These are phyloP conservation scores for Anser cygnoides DNA, from an alignment of 2,113 vertebrate genomes.

Conservation along the genomic window DNA sequence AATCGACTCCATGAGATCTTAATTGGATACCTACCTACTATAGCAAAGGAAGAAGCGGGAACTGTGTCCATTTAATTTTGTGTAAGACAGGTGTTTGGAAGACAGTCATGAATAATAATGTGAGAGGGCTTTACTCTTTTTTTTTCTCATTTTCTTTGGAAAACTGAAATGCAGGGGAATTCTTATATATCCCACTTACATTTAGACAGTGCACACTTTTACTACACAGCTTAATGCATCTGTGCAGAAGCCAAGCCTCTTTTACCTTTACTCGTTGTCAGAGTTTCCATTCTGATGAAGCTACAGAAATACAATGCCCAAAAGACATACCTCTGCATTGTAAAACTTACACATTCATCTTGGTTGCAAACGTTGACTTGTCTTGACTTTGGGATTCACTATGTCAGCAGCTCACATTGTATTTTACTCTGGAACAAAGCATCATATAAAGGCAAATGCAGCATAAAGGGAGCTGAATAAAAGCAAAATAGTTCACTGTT, in stretches of 20 bases:
- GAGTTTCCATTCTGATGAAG: not conserved
- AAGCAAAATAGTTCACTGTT: not conserved
- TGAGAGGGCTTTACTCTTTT: no score
- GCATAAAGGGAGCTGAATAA: not conserved
- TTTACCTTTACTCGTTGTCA: not conserved
- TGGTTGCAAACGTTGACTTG: not conserved
- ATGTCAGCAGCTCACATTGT: not conserved
- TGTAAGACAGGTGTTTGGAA: not conserved
- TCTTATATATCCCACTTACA: not conserved
- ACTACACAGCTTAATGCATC: not conserved
- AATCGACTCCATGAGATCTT: not conserved
- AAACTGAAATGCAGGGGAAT: not conserved
- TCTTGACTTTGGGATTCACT: not conserved
- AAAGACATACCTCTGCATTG: not conserved
- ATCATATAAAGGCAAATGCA: not conserved
- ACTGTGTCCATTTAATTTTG: not conserved
- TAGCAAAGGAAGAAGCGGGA: not conserved
- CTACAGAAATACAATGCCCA: not conserved
- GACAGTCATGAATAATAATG: not conserved
- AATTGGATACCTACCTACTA: not conserved
- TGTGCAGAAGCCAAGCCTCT: not conserved
- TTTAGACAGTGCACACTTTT: not conserved
- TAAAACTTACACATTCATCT: not conserved
- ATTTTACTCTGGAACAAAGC: not conserved
- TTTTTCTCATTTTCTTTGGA: not conserved